phyloP scores from a whole-genome alignment of 2,113 vertebrate genomes.

The Festucalex cinctus region DNA sequence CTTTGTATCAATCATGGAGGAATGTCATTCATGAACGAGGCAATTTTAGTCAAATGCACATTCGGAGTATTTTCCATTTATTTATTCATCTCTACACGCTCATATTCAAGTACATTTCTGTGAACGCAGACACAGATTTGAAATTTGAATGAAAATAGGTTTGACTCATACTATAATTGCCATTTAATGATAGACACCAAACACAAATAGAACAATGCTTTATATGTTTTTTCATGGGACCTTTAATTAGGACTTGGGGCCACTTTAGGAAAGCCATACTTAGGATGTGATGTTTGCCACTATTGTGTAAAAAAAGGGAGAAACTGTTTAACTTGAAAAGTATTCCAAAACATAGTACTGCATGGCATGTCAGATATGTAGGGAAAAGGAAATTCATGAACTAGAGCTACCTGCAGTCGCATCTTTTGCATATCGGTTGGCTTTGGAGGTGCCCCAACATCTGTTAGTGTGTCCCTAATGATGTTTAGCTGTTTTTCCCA shows the following conservation, averaged over 20 bases:
- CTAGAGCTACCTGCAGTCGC: no score
- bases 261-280: constrained; percentile 2
- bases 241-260: background rate
- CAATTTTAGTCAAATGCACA: background rate
- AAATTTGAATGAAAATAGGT: background rate
- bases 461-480: no score
- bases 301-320: background rate
- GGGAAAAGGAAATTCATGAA: no score
- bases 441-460: no score
- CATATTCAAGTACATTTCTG: background rate
- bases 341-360: background rate
- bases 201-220: constrained; percentile 4
- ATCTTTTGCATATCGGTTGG: no score
- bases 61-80: background rate
- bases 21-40: constrained; percentile 47
- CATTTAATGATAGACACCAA: constrained; percentile 2
- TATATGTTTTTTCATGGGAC: background rate
- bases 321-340: background rate
- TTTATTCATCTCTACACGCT: background rate
- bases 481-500: no score
- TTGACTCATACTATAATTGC: background rate
- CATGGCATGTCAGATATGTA: no score
- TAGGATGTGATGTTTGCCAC: constrained; percentile 1
- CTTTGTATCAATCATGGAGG: constrained; percentile 31
- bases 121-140: no score